Conservation (phyloP, 1,140 invertebrate genomes). For the Phortica variegata region DNA sequence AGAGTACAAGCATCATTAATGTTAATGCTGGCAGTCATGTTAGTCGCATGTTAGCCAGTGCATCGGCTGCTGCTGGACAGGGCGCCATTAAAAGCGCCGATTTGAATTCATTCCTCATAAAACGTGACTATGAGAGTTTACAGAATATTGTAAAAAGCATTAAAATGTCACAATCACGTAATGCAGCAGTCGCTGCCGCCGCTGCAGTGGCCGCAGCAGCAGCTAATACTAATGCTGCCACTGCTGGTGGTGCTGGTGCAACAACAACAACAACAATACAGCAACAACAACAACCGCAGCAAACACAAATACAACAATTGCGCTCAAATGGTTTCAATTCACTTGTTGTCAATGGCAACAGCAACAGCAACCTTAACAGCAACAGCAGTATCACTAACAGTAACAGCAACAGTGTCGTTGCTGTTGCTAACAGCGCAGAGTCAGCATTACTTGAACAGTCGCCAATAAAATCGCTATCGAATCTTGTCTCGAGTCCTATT, state of each 20-base stretch:
- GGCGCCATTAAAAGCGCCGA: conserved; percentile 27
- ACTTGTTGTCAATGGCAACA: too few species aligned
- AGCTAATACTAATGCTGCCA: too few species aligned
- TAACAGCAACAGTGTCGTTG: conserved; percentile 19
- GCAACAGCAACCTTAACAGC: background rate
- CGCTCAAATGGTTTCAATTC: too few species aligned
- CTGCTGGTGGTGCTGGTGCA: too few species aligned
- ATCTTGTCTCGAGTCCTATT: conserved; percentile 64
- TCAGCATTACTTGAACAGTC: conserved; percentile 60
- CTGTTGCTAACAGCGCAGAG: conserved; percentile 57
- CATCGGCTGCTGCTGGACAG: conserved; percentile 29
- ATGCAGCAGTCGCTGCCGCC: background rate
- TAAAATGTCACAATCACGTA: conserved; percentile 24
- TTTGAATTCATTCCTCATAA: conserved; percentile 57
- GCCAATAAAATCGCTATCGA: conserved; percentile 65
- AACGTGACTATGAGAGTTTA: conserved; percentile 61
- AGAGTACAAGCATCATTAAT: background rate
- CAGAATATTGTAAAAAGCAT: conserved; percentile 59
- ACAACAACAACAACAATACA: background rate
- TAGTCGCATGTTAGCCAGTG: conserved; percentile 20
- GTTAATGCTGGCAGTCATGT: conserved; percentile 6
- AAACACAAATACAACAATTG: too few species aligned
- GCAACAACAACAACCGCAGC: conserved; percentile 1
- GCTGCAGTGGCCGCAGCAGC: background rate
- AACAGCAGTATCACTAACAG: background rate